Evolutionary conservation across 2,888 invertebrate genomes (phyloP).

Genomic region (Drosophila engyochracea): DNA sequence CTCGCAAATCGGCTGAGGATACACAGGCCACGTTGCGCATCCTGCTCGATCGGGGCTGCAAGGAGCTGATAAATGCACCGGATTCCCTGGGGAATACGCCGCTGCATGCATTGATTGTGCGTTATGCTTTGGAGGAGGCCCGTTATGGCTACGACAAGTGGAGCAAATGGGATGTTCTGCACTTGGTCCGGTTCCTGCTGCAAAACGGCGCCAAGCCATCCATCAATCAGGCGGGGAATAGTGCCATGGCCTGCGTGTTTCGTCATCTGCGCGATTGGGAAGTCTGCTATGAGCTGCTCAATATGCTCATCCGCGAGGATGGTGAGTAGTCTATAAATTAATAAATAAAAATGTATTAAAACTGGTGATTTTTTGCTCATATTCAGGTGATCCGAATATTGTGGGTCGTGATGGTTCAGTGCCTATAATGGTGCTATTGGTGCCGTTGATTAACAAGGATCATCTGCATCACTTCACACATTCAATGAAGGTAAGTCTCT

Average conservation of each 20-base stretch:
- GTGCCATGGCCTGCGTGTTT: slow-evolving; percentile 90
- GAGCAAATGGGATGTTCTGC: slow-evolving; percentile 91
- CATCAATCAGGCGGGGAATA: slow-evolving; percentile 90
- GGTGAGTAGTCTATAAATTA: slow-evolving; percentile 59
- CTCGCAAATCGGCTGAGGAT: slow-evolving; percentile 90
- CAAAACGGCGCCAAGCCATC: slow-evolving; percentile 89
- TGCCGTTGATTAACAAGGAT: slow-evolving; percentile 91
- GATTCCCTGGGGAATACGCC: slow-evolving; percentile 91
- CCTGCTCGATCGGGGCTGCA: slow-evolving; percentile 90
- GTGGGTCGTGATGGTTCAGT: slow-evolving; percentile 90
- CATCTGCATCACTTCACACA: slow-evolving; percentile 90
- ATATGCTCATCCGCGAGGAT: slow-evolving; percentile 85
- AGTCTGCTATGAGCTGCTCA: slow-evolving; percentile 86
- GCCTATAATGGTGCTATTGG: slow-evolving; percentile 91
- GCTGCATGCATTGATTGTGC: slow-evolving; percentile 88
- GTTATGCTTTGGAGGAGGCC: slow-evolving; percentile 90
- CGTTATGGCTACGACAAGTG: slow-evolving; percentile 89
- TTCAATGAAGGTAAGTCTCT: slow-evolving; percentile 88
- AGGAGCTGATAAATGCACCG: slow-evolving; percentile 90
- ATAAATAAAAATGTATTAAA: not conserved
- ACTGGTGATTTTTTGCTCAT: not conserved
- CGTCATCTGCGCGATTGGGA: slow-evolving; percentile 90
- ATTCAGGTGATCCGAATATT: slow-evolving; percentile 88
- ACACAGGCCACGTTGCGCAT: slow-evolving; percentile 89
- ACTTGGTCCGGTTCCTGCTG: slow-evolving; percentile 88